Percentiles rank a stretch among this genome's conserved stretches.
These are phyloP conservation scores for Oscheius sp. DNA, from an alignment of 2,888 invertebrate genomes.

Conservation along the genomic window DNA sequence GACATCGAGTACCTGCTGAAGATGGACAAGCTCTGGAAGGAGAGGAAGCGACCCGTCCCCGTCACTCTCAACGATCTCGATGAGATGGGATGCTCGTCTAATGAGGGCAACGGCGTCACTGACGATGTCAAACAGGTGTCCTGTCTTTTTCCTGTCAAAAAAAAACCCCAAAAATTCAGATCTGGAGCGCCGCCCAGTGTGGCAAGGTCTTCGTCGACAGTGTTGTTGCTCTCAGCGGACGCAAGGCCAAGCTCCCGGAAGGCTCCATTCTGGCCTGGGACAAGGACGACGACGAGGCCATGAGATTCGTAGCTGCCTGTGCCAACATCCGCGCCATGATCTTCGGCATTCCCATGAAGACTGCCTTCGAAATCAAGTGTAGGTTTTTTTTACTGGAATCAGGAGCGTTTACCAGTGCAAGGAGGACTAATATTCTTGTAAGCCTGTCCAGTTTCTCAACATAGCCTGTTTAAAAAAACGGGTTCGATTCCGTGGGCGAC, in stretches of 20 bases:
- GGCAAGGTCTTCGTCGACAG: constrained; percentile 76
- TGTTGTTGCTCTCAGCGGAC: constrained; percentile 57
- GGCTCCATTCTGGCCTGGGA: constrained; percentile 87
- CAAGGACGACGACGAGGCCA: constrained; percentile 84
- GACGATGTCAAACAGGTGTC: constrained; percentile 18
- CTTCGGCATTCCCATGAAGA: constrained; percentile 88
- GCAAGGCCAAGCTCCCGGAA: constrained; percentile 72
- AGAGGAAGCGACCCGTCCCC: constrained; percentile 85
- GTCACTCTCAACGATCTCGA: constrained; percentile 75
- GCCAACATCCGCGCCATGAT: constrained; percentile 91
- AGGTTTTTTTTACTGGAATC: constrained; percentile 73
- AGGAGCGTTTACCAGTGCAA: too few relatives aligned
- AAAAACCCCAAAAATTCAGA: constrained; percentile 5
- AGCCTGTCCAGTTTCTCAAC: too few relatives aligned
- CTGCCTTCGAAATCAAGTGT: constrained; percentile 94
- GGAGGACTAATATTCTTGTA: too few relatives aligned
- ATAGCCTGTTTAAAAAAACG: too few relatives aligned
- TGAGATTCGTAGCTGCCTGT: constrained; percentile 88
- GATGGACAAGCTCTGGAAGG: constrained; percentile 96
- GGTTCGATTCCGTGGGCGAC: too few relatives aligned
- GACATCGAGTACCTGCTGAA: constrained; percentile 93
- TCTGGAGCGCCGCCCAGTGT: constrained; percentile 63
- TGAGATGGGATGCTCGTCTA: constrained; percentile 14
- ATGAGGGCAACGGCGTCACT: neutral
- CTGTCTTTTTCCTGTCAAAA: neutral